Evolutionary conservation across 2,888 invertebrate genomes (phyloP).

Genomic region (Drosophila neutralis): DNA sequence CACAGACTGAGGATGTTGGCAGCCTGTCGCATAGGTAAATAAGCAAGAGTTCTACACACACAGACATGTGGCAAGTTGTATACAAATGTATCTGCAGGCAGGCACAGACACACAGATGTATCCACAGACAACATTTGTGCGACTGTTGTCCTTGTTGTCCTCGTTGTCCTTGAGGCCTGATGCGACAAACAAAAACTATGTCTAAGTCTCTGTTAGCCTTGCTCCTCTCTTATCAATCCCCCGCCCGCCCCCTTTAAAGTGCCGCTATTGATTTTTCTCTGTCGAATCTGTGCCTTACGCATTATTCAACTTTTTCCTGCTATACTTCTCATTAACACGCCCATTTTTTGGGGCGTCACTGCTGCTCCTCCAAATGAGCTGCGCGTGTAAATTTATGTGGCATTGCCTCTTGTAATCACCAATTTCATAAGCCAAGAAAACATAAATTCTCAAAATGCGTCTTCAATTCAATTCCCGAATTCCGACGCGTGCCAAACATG

Average conservation of each 20-base stretch:
- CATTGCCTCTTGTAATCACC: constrained; percentile 55
- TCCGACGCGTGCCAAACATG: constrained; percentile 60
- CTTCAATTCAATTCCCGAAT: neutral
- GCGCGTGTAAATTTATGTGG: constrained; percentile 68
- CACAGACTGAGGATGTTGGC: constrained; percentile 31
- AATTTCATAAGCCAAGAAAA: constrained; percentile 54
- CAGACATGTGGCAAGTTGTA: constrained; percentile 1
- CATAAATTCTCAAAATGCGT: constrained; percentile 37
- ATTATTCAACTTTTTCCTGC: constrained; percentile 51
- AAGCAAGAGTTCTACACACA: constrained; percentile 62
- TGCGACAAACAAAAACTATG: constrained; percentile 32
- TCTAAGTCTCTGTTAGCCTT: constrained; percentile 12
- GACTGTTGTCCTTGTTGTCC: constrained; percentile 57
- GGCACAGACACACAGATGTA: constrained; percentile 31
- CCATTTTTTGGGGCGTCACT: constrained; percentile 28
- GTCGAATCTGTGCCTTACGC: constrained; percentile 12
- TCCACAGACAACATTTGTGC: constrained; percentile 46
- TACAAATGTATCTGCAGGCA: constrained; percentile 16
- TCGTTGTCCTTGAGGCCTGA: constrained; percentile 48
- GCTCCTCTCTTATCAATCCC: neutral
- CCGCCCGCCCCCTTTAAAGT: constrained; percentile 23
- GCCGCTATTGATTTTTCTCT: constrained; percentile 49
- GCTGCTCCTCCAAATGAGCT: constrained; percentile 1
- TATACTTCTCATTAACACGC: constrained; percentile 62
- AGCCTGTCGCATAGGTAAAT: constrained; percentile 73